Evolutionary conservation across 2,113 vertebrate genomes (phyloP), one percentile per base, ranked within the genome.

Genomic region (Pogonocichla stellata): DNA sequence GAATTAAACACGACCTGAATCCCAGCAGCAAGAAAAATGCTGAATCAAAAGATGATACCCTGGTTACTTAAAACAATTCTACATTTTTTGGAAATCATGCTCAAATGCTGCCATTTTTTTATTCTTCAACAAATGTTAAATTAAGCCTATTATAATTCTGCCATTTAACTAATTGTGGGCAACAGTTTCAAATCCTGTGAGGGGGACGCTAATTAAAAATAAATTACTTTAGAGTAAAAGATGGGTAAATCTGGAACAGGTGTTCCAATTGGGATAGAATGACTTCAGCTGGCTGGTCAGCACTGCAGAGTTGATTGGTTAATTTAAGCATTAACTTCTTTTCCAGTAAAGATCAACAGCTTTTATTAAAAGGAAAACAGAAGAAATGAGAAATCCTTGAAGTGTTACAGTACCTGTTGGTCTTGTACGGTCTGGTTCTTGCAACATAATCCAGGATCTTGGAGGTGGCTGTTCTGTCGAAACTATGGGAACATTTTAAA

Each of bases 401-500:
- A 95, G 57, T 5, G 16, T 81, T 19, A 45, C 56, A 77, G 62
- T 97, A 98, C 98, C 99, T 96, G 99, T 98, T 89, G 99, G 97
- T 92, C 98, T 98, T 96, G 99, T 98, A 97, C 99, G 97, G 92
- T 99, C 99, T 81, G 98, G 99, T 97, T 99, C 99, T 97, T 99
- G 98, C 88, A 99, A 98, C 97, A 99, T 98, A 96, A 99, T 99
- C 99, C 99, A 99, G 94, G 99, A 99, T 95, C 99, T 98, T 94
- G 99, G 98, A 93, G 99, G 99, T 67, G 99, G 99, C 73, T 99
- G 99, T 89, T 99, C 99, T 97, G 98, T 98, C 89, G 99, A 98
- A 97, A 99, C 99, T 99, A 86, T 23, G 82, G 90, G 61, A 89
- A 94, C 7, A 92, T 64, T 86, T 92, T 40, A 65, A 94, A 90